Evolutionary conservation across 1,140 invertebrate species (phyloP).

Genomic region (Lordiphosa collinella): DNA sequence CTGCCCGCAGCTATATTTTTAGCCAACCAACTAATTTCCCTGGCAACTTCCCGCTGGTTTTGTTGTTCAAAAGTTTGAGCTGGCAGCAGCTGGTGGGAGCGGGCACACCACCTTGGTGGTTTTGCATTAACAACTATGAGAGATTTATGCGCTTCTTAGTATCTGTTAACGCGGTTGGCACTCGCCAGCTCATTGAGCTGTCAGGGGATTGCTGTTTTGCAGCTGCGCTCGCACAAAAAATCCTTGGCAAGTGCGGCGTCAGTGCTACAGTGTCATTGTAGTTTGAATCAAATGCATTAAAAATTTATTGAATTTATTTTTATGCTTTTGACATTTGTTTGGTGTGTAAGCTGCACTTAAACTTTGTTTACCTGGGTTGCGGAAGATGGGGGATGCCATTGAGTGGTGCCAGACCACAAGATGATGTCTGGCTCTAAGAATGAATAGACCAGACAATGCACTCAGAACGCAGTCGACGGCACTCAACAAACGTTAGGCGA

Average conservation of each 20-base stretch:
- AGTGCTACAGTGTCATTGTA: conserved; percentile 49
- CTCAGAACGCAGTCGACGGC: conserved; percentile 17
- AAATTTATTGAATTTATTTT: conserved; percentile 73
- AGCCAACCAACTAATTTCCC: conserved; percentile 47
- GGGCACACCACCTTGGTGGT: no score
- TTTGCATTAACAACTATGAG: conserved; percentile 32
- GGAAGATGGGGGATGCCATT: background rate
- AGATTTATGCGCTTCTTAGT: conserved; percentile 51
- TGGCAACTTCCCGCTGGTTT: conserved; percentile 22
- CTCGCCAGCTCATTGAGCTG: no score
- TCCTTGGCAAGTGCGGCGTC: conserved; percentile 15
- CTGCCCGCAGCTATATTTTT: conserved; percentile 26
- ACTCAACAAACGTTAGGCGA: conserved; percentile 5
- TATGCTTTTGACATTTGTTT: conserved; percentile 9
- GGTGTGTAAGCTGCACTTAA: conserved; percentile 47
- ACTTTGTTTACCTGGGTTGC: conserved; percentile 24
- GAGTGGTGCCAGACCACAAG: no score
- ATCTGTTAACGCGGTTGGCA: conserved; percentile 3
- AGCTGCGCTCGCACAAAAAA: conserved; percentile 33
- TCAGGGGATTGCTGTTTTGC: background rate
- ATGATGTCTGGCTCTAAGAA: conserved; percentile 12
- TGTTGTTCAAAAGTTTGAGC: conserved; percentile 40
- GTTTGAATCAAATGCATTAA: conserved; percentile 61
- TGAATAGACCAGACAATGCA: conserved; percentile 15
- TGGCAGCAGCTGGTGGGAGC: conserved; percentile 17